Evolutionary conservation across 2,113 vertebrate species (phyloP).

Genomic region (Festucalex cinctus): DNA sequence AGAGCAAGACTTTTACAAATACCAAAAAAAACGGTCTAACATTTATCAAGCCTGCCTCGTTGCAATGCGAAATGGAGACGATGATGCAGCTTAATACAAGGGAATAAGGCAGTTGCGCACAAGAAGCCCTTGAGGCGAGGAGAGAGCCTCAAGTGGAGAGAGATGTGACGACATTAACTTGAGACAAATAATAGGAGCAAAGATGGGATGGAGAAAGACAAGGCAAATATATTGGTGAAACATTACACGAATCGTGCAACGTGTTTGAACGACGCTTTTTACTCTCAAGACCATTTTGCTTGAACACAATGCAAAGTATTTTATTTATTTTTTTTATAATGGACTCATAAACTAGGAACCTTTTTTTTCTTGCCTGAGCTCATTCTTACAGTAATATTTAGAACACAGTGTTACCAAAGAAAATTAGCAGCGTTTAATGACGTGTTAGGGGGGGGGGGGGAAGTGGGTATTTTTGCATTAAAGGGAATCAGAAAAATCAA

Average conservation of each 20-base stretch:
- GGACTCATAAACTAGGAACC: not conserved
- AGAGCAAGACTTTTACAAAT: conserved; percentile 56
- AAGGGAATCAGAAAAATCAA: no score
- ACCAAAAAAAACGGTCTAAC: conserved; percentile 57
- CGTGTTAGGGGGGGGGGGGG: no score
- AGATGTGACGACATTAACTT: not conserved
- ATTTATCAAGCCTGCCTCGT: conserved; percentile 59
- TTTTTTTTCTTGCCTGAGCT: no score
- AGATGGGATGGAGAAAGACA: not conserved
- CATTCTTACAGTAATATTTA: no score
- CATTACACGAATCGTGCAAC: not conserved
- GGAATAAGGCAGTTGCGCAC: not conserved
- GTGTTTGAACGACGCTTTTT: not conserved
- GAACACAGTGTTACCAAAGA: no score
- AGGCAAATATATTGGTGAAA: not conserved
- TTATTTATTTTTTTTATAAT: not conserved
- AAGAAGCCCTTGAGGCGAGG: conserved; percentile 4
- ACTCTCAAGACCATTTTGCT: not conserved
- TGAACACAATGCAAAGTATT: not conserved
- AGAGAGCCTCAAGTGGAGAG: not conserved
- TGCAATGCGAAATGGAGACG: conserved; percentile 42
- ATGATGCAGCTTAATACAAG: conserved; percentile 11
- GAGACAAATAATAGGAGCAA: not conserved
- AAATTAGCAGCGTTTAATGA: no score
- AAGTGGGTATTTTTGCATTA: no score